Conservation (phyloP, 2,797 vertebrate genomes). For the Artibeus jamaicensis region DNA sequence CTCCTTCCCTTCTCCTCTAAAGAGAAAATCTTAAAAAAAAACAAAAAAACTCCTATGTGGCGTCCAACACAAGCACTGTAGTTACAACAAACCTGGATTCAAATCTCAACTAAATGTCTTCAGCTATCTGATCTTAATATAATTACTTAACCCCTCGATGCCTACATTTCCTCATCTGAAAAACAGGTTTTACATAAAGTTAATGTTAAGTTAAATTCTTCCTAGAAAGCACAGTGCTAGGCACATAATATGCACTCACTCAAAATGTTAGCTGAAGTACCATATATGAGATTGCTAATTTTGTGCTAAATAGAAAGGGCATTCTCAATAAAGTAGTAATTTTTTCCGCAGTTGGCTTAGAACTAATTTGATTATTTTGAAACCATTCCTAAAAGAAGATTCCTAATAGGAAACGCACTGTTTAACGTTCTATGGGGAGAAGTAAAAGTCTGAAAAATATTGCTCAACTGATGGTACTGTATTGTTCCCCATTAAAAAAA, state of each 20-base stretch:
- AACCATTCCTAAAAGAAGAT: constrained; percentile 19
- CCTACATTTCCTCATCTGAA: neutral
- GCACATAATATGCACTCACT: neutral
- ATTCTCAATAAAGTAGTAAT: neutral
- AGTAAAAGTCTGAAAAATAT: constrained; percentile 33
- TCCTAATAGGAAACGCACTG: constrained; percentile 7
- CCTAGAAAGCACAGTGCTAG: neutral
- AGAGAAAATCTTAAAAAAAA: too few relatives aligned
- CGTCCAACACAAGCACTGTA: neutral
- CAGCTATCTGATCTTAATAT: neutral
- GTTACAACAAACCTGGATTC: constrained; percentile 8
- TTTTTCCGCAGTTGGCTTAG: neutral
- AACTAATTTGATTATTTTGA: neutral
- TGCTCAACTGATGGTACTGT: neutral
- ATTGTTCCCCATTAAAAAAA: constrained; percentile 38
- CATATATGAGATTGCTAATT: neutral
- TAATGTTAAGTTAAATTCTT: neutral
- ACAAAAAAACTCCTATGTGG: neutral
- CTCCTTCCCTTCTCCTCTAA: too few relatives aligned
- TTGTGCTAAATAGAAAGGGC: neutral
- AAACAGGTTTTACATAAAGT: neutral
- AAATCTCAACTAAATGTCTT: constrained; percentile 17
- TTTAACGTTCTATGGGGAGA: neutral
- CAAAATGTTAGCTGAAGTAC: neutral
- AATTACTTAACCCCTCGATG: neutral